Percentiles rank a stretch among this genome's conserved stretches.
Evolutionary conservation across 2,888 invertebrate genomes (phyloP).

Genomic region (Sesamia inferens): DNA sequence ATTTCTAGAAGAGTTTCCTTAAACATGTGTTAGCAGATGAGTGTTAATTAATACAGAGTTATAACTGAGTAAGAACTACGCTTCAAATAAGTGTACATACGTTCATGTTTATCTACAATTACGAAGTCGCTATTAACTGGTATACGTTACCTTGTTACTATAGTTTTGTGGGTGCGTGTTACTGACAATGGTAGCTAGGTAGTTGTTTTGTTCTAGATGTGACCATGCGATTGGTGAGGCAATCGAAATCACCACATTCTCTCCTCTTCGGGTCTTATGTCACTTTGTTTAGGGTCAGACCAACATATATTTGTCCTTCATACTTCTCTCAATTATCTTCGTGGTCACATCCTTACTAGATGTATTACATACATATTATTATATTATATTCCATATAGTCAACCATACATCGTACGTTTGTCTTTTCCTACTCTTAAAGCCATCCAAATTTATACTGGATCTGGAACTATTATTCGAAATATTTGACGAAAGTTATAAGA

Average conservation of each 20-base stretch:
- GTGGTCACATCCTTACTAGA: too few relatives aligned
- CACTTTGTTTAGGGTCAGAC: too few relatives aligned
- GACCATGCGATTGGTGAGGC: not conserved
- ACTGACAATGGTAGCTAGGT: not conserved
- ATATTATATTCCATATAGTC: too few relatives aligned
- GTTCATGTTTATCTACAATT: slow-evolving; percentile 24
- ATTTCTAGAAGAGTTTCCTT: slow-evolving; percentile 36
- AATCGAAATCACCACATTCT: not conserved
- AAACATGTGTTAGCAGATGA: slow-evolving; percentile 14
- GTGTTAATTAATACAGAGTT: slow-evolving; percentile 34
- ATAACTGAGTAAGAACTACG: slow-evolving; percentile 4
- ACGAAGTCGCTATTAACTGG: slow-evolving; percentile 16
- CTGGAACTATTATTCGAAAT: too few relatives aligned
- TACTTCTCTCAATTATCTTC: too few relatives aligned
- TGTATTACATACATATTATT: not conserved
- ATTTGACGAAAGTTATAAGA: too few relatives aligned
- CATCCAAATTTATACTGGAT: too few relatives aligned
- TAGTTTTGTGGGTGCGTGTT: slow-evolving; percentile 9
- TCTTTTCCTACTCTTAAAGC: not conserved
- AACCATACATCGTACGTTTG: not conserved
- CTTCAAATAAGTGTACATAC: slow-evolving; percentile 20
- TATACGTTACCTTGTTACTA: slow-evolving; percentile 9
- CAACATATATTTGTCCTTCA: too few relatives aligned
- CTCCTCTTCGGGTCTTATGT: too few relatives aligned
- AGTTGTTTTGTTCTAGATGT: slow-evolving; percentile 9